These are phyloP conservation scores for Lota lota DNA, from an alignment of 2,113 vertebrate species.

Conservation along the genomic window DNA sequence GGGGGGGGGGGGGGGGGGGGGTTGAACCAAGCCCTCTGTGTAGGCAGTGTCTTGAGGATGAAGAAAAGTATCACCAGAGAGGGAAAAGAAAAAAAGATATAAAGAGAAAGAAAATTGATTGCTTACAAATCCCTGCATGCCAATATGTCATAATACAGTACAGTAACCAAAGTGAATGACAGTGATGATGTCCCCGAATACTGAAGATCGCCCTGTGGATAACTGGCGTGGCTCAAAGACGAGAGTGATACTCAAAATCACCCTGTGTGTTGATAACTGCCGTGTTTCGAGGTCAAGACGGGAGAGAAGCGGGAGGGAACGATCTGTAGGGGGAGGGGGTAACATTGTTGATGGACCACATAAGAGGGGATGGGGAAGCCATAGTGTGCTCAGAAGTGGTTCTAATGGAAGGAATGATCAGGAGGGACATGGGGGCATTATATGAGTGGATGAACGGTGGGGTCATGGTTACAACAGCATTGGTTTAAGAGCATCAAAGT, in stretches of 20 bases:
- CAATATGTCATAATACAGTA: constrained; percentile 48
- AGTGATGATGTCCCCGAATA: constrained; percentile 59
- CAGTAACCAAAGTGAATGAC: constrained; percentile 54
- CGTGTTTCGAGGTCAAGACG: no score
- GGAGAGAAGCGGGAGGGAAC: constrained; percentile 37
- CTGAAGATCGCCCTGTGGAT: constrained; percentile 50
- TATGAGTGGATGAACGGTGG: constrained; percentile 12
- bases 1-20: constrained; percentile 13
- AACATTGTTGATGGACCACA: constrained; percentile 17
- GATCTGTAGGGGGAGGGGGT: constrained; percentile 24
- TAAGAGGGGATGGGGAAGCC: constrained; percentile 18
- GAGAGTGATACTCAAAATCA: no score
- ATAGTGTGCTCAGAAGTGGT: constrained; percentile 36
- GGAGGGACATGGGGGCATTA: constrained; percentile 5
- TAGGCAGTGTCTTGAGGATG: constrained; percentile 27
- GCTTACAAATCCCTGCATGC: constrained; percentile 39
- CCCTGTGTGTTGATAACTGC: no score
- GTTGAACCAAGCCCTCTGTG: constrained; percentile 16
- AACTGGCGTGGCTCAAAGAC: constrained; percentile 26
- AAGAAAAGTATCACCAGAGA: constrained; percentile 27
- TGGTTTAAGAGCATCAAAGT: constrained; percentile 22
- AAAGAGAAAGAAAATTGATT: constrained; percentile 9
- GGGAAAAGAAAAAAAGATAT: background rate
- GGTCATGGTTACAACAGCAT: constrained; percentile 13
- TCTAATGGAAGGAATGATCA: constrained; percentile 29